Base-by-base conservation (phyloP, 2,113 vertebrate species). In the Cheirogaleus medius region DNA sequence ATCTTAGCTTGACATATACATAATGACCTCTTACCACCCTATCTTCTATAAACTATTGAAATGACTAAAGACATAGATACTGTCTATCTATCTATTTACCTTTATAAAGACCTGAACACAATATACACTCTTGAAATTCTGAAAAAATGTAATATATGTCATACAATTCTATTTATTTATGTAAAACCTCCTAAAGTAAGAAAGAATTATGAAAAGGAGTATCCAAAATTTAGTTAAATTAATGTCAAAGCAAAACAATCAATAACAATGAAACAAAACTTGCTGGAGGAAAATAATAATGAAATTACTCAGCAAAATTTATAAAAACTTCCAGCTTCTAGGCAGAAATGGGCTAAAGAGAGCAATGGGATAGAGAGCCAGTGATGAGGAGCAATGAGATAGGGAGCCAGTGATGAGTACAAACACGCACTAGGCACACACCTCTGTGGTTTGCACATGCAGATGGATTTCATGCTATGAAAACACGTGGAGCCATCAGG, bases 161-260 rank as follows among this genome's bases (percentile, higher is more conserved):
- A 74, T 23, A 29, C 39, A 85, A 80, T n/a, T 80, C 14, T 68
- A 34, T 42, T 69, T n/a, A 69, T 34, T 76, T 6, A 37, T 44
- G 34, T 47, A 63, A 39, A 94, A 81, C 4, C 13, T 54, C 7
- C 2, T 91, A 25, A 52, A 60, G 10, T 49, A 73, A 37, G 21
- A 32, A 4, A 91, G 12, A 1, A 88, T 60, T 93, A 68, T 91
- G 32, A 69, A 84, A 80, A 47, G 7, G 6, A 13, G 17, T 64
- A 69, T 89, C 1, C 4, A 66, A n/a, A 49, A 39, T 32, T 81
- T 80, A 17, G 7, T 84, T 64, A 27, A 66, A 27, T 56, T 69
- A 78, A 68, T 69, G 5, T 42, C 44, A 84, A 96, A 78, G 78
- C 8, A 58, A 17, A 68, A 58, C 20, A 91, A 86, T 21, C 11